Percentiles rank a stretch among this genome's conserved stretches.
Conservation (phyloP, 2,888 invertebrate species). For the Chydorus sphaericus region DNA sequence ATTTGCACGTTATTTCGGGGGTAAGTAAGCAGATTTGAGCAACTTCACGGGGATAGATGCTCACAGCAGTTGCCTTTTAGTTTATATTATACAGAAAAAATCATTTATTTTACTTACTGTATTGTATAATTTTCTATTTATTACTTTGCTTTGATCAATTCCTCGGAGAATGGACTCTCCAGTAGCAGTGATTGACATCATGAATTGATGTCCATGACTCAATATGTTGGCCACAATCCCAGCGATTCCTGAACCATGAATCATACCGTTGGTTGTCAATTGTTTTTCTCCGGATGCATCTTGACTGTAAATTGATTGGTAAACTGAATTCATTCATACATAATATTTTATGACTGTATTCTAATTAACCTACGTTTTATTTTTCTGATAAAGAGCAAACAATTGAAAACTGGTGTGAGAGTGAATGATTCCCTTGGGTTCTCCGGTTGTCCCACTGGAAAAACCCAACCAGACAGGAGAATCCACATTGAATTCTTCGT, state of each 20-base stretch:
- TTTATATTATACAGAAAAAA: not conserved
- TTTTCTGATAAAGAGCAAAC: no score
- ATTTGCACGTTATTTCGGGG: not conserved
- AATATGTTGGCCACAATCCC: no score
- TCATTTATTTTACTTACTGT: not conserved
- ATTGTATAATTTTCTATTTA: not conserved
- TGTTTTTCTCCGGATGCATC: no score
- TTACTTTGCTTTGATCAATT: not conserved
- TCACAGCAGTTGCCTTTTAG: not conserved
- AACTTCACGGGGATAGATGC: not conserved
- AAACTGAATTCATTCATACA: no score
- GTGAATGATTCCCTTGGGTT: not conserved
- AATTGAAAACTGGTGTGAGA: no score
- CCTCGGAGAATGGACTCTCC: not conserved
- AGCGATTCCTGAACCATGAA: no score
- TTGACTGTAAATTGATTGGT: no score
- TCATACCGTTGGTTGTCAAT: not conserved
- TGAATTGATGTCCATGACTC: no score
- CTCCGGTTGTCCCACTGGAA: not conserved
- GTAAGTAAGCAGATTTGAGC: not conserved
- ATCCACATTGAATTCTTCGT: not conserved
- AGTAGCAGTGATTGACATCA: no score
- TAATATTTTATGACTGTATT: no score
- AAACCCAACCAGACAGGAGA: not conserved
- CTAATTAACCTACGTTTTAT: no score